Base-by-base conservation (phyloP, 1,140 invertebrate species). In the Bombus haemorrhoidalis region DNA sequence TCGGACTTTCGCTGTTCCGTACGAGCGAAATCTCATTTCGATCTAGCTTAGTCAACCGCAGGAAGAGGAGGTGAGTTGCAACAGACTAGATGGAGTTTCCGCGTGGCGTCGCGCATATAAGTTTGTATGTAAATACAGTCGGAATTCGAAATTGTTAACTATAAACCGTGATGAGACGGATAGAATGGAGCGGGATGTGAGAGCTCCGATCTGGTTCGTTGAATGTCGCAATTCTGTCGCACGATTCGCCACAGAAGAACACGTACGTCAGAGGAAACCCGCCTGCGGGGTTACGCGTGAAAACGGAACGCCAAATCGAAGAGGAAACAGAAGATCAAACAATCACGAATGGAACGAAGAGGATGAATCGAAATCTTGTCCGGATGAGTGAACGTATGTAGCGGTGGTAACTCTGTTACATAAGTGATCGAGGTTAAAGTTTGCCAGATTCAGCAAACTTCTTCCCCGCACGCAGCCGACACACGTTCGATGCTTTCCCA, bases 351-450 rank as follows among this genome's bases (percentile, higher is more conserved):
- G 6, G 25, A 34, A 59, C 9, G n/a, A 3, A 9, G 3, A 37
- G 41, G 66, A 25, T 12, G 47, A 39, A 84, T 39, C 59, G 53
- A 80, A 57, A 69, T 43, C 69, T 81, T 68, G 83, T 59, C 74
- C 66, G 64, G 66, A 77, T 15, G 53, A 43, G 39, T 12, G 72
- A 64, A 64, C 69, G 66, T 75, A 71, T 64, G 77, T 64, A 68
- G n/a, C n/a, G 47, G 39, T 59, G 78, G 81, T 82, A 89, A 89
- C 85, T 78, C 73, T 39, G 81, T 87, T 84, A 90, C 77, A 82
- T 79, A 81, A 89, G 81, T 76, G 88, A 90, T 85, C 66, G 85
- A 87, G 88, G 85, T 89, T 82, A 87, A 90, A 87, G 78, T 87
- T 79, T 64, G 53, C 57, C 73, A 79, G 68, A 90, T 89, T 87